phyloP scores from a whole-genome alignment of 1,140 invertebrate genomes.

The Drosophila subobscura region DNA sequence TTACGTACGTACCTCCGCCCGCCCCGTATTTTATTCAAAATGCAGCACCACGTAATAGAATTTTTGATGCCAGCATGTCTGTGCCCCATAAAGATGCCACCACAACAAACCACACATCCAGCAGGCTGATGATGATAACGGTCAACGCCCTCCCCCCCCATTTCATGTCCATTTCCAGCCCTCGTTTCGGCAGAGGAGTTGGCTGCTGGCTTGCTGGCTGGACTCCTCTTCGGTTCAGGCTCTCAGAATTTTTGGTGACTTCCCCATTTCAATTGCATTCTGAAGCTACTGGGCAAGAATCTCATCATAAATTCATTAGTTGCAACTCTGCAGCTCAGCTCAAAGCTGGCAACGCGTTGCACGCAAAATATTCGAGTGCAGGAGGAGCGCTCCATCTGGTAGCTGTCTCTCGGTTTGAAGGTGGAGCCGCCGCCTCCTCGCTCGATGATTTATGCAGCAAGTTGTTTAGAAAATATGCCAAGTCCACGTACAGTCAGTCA shows the following conservation, averaged over 20 bases:
- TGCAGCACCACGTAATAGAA: slow-evolving; percentile 77
- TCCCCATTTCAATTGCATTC: slow-evolving; percentile 58
- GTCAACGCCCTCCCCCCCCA: slow-evolving; percentile 59
- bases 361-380: slow-evolving; percentile 58
- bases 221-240: not conserved
- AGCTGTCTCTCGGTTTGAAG: slow-evolving; percentile 60
- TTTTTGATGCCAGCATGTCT: slow-evolving; percentile 81
- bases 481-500: slow-evolving; percentile 20
- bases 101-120: slow-evolving; percentile 11
- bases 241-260: slow-evolving; percentile 48
- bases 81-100: slow-evolving; percentile 77
- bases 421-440: slow-evolving; percentile 43
- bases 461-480: slow-evolving; percentile 82
- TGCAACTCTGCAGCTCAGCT: slow-evolving; percentile 39
- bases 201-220: slow-evolving; percentile 13
- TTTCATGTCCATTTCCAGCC: not conserved
- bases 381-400: slow-evolving; percentile 53
- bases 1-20: slow-evolving; percentile 27
- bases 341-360: slow-evolving; percentile 33
- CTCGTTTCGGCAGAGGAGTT: slow-evolving; percentile 13
- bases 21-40: slow-evolving; percentile 79
- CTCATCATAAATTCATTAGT: slow-evolving; percentile 82
- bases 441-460: slow-evolving; percentile 74
- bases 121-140: slow-evolving; percentile 49
- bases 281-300: slow-evolving; percentile 70